Conservation (phyloP, 2,797 vertebrate species). For the Sebastes reedi region DNA sequence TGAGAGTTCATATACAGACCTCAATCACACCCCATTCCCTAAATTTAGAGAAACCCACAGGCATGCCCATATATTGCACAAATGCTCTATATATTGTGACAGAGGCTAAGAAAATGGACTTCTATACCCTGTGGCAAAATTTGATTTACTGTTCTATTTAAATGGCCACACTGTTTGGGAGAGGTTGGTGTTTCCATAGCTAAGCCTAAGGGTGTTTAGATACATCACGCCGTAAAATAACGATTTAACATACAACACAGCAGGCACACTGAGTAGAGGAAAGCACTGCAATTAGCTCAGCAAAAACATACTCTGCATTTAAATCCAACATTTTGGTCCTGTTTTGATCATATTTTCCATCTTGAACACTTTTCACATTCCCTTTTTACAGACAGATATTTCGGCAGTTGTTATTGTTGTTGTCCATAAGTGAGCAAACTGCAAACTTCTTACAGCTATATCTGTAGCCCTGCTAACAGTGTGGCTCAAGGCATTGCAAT, state of each 20-base stretch:
- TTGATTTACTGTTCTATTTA: slow-evolving; percentile 76
- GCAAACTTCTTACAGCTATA: not conserved
- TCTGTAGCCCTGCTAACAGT: not conserved
- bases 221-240: slow-evolving; percentile 59
- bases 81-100: slow-evolving; percentile 54
- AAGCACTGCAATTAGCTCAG: not conserved
- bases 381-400: not conserved
- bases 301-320: slow-evolving; percentile 1
- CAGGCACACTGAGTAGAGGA: not conserved
- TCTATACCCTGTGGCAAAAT: slow-evolving; percentile 56
- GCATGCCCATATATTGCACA: slow-evolving; percentile 58
- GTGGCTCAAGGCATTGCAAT: not conserved
- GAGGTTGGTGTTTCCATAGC: slow-evolving; percentile 54
- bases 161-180: slow-evolving; percentile 59
- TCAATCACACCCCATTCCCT: slow-evolving; percentile 35
- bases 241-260: slow-evolving; percentile 39
- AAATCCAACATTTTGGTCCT: not conserved
- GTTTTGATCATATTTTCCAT: not conserved
- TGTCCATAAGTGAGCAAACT: not conserved
- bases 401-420: not conserved
- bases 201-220: slow-evolving; percentile 50
- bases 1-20: slow-evolving; percentile 36
- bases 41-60: slow-evolving; percentile 56
- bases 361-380: not conserved
- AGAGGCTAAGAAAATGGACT: slow-evolving; percentile 58